A percentile compares a stretch with the other conserved stretches of the same genome.
phyloP scores from a whole-genome alignment of 2,888 invertebrate genomes.

The Eledona agricola region DNA sequence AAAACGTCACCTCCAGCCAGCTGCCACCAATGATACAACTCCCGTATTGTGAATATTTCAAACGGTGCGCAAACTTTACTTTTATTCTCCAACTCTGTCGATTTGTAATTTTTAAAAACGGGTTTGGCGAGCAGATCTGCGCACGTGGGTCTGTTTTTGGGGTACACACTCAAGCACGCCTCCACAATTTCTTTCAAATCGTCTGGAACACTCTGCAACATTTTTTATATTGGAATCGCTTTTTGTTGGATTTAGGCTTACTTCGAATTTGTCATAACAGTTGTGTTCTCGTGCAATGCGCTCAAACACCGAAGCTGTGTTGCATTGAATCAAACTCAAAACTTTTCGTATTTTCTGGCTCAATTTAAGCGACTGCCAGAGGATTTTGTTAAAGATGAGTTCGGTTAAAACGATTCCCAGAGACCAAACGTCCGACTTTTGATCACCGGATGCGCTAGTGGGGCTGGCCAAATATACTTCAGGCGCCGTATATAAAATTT shows the following conservation, averaged over 20 bases:
- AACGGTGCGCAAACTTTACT: conserved; percentile 56
- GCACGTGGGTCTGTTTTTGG: conserved; percentile 70
- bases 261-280: conserved; percentile 71
- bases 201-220: conserved; percentile 67
- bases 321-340: conserved; percentile 73
- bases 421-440: conserved; percentile 92
- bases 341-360: conserved; percentile 79
- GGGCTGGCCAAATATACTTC: conserved; percentile 78
- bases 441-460: conserved; percentile 63
- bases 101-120: conserved; percentile 63
- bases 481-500: conserved; percentile 82
- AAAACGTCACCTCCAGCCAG: conserved; percentile 95
- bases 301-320: conserved; percentile 68
- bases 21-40: conserved; percentile 95
- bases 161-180: conserved; percentile 75
- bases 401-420: conserved; percentile 91
- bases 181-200: conserved; percentile 72
- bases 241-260: conserved; percentile 48
- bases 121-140: conserved; percentile 67
- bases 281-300: conserved; percentile 83
- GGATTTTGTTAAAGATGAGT: conserved; percentile 72
- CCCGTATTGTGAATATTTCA: conserved; percentile 70
- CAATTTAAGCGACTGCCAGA: conserved; percentile 80
- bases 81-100: conserved; percentile 47
- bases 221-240: neutral